Evolutionary conservation across 2,113 vertebrate species (phyloP), one percentile per base, ranked within the genome.

Genomic region (Chauna torquata): DNA sequence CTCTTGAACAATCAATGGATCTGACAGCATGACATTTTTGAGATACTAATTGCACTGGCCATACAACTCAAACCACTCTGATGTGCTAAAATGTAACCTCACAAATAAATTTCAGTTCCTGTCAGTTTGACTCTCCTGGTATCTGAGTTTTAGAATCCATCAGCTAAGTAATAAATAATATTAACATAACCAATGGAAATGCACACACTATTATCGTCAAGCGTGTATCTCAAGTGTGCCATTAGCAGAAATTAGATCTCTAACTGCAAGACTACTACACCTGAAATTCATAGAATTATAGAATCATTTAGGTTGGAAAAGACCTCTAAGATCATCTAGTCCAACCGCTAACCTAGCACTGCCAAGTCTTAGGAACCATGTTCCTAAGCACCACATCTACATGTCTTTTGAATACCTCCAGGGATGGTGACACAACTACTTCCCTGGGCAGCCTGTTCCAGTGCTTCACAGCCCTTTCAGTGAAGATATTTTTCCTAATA

Each of bases 151-250:
- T 88, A n/a, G 38, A 86, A 80, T 34, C 32, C 12, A 68, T 45
- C n/a, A n/a, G 32, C 34, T 65, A 72, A 77, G 69, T 55, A 76
- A 52, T 20, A 61, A 9, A 23, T 24, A 65, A 49, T 58, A 68
- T 52, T 59, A 76, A 80, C 18, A 58, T 58, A 18, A 58, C 8
- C 34, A 23, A 14, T 5, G 54, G 65, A 80, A 76, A 94, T 42
- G 65, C 11, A 74, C 6, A 61, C 8, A 44, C 14, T 32, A 14
- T 16, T 47, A 13, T 25, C 61, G 15, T 34, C 36, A 65, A 40
- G 8, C 11, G 16, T 36, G 2, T 32, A 85, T 45, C 10, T 75
- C 32, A 92, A 18, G 8, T 0, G 0, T 27, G 45, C 9, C 30
- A 70, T 86, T 13, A 83, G 40, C 14, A 95, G 49, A 77, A 92